Conservation (phyloP, 2,797 vertebrate genomes). For the Pitangus sulphuratus region DNA sequence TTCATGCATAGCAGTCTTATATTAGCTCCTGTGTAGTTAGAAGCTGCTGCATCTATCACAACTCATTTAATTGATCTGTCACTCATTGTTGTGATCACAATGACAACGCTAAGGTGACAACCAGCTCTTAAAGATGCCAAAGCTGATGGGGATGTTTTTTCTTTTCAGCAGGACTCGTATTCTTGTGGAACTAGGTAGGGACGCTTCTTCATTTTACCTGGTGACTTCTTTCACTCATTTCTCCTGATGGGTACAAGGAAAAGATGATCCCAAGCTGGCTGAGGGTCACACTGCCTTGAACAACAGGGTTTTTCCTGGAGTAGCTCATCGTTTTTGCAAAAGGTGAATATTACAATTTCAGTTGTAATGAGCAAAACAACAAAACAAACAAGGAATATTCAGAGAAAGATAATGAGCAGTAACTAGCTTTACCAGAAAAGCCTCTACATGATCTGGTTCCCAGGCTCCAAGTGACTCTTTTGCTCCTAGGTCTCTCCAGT, state of each 20-base stretch:
- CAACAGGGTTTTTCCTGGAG: background rate
- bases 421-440: background rate
- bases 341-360: background rate
- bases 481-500: background rate
- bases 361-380: background rate
- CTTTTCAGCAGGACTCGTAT: background rate
- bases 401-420: background rate
- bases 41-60: background rate
- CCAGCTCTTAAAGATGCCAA: background rate
- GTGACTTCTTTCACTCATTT: background rate
- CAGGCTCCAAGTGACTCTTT: background rate
- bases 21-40: background rate
- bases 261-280: background rate
- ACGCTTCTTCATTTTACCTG: background rate
- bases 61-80: background rate
- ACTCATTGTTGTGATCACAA: background rate
- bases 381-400: background rate
- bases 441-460: background rate
- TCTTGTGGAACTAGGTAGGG: background rate
- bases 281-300: background rate
- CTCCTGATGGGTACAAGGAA: background rate
- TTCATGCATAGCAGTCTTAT: background rate
- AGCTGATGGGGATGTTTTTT: background rate
- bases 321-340: background rate
- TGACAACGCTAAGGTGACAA: background rate